These are phyloP conservation scores for Noctua janthe DNA, from an alignment of 2,888 invertebrate species.

Conservation along the genomic window DNA sequence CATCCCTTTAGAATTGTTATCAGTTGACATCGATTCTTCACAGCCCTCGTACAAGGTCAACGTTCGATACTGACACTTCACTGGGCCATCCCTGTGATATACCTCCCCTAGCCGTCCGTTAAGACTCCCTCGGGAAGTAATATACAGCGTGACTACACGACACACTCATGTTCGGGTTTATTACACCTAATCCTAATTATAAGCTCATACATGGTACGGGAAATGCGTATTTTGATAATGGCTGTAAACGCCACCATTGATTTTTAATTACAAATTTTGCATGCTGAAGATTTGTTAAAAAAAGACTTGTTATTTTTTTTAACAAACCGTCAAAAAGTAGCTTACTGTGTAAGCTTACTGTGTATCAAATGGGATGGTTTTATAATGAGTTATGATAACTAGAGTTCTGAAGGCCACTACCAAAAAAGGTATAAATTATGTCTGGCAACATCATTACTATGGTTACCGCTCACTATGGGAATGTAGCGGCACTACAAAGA, in stretches of 20 bases:
- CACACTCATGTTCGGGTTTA: constrained; percentile 42
- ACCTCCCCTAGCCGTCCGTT: constrained; percentile 9
- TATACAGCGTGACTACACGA: constrained; percentile 28
- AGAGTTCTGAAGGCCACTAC: not conserved
- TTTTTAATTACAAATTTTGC: not conserved
- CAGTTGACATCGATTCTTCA: not conserved
- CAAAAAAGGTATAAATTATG: not conserved
- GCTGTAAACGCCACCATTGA: not conserved
- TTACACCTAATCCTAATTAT: constrained; percentile 46
- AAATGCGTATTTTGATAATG: constrained; percentile 9
- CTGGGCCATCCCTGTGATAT: not conserved
- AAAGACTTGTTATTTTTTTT: not conserved
- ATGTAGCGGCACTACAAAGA: no score
- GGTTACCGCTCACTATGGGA: not conserved
- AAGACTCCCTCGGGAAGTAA: constrained; percentile 33
- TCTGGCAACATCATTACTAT: not conserved
- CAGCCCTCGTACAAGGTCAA: constrained; percentile 19
- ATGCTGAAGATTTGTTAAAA: not conserved
- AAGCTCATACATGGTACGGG: constrained; percentile 5
- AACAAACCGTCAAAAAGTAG: not conserved
- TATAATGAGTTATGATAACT: not conserved
- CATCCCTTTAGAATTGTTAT: not conserved
- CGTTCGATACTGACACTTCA: not conserved
- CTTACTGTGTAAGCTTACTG: no score
- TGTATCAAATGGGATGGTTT: not conserved